Conservation (phyloP, 2,797 vertebrate species). For the Pantherophis vulpinus region DNA sequence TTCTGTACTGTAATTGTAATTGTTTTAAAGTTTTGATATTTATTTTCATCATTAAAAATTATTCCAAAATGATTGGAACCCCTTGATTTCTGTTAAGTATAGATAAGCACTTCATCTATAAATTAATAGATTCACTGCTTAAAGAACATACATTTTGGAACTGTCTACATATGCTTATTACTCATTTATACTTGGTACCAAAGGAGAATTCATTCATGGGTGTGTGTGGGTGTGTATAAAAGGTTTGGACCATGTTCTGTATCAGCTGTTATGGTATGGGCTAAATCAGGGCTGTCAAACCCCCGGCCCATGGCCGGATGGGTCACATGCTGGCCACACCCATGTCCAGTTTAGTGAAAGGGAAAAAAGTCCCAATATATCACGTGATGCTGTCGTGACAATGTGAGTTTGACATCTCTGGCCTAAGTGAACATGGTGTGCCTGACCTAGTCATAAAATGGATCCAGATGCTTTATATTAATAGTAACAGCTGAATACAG, state of each 20-base stretch:
- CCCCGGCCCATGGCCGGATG: too few species aligned
- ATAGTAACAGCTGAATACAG: background rate
- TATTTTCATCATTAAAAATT: background rate
- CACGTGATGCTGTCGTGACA: too few species aligned
- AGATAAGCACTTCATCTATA: background rate
- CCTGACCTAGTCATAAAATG: background rate
- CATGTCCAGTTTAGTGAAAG: too few species aligned
- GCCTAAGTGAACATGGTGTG: background rate
- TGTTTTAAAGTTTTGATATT: background rate
- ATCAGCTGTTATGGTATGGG: background rate
- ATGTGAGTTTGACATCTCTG: background rate
- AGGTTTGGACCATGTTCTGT: background rate
- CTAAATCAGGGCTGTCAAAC: background rate
- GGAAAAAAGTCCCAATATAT: too few species aligned
- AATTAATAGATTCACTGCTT: slow-evolving; percentile 4
- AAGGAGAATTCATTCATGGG: background rate
- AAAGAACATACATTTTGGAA: slow-evolving; percentile 1
- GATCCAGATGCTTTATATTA: background rate
- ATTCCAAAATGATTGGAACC: background rate
- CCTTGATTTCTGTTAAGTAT: background rate
- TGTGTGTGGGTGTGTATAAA: background rate
- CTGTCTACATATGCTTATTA: background rate
- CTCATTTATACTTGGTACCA: background rate
- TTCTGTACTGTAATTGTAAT: background rate
- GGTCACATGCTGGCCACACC: too few species aligned